A percentile compares a stretch with the other conserved stretches of the same genome.
Conservation (phyloP, 2,888 invertebrate species). For the Cybosia mesomella region DNA sequence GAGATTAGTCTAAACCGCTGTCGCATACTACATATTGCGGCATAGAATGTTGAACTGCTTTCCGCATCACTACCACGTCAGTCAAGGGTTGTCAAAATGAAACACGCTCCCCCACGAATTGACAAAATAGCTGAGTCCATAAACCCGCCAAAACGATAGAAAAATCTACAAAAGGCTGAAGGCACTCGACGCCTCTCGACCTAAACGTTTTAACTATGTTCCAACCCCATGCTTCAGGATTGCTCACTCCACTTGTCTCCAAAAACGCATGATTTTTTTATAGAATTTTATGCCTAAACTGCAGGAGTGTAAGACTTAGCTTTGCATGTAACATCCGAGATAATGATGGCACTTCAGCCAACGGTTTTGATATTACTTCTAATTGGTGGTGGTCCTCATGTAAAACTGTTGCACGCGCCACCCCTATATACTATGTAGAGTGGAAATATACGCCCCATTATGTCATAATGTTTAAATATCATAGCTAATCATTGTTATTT, state of each 20-base stretch:
- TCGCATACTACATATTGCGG: constrained; percentile 29
- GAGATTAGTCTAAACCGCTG: neutral
- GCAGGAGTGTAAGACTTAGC: constrained; percentile 65
- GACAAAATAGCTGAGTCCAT: constrained; percentile 81
- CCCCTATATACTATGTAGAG: constrained; percentile 67
- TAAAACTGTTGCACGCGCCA: constrained; percentile 85
- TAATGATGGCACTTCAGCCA: constrained; percentile 85
- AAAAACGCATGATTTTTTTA: constrained; percentile 80
- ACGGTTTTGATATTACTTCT: constrained; percentile 83
- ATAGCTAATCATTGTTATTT: constrained; percentile 15
- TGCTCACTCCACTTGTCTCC: constrained; percentile 87
- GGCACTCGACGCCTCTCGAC: constrained; percentile 79
- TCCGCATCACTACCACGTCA: constrained; percentile 57
- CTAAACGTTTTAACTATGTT: constrained; percentile 87
- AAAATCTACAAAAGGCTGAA: constrained; percentile 83
- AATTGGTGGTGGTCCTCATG: constrained; percentile 83
- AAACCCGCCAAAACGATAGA: constrained; percentile 80
- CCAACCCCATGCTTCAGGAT: constrained; percentile 83
- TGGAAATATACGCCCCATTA: constrained; percentile 37
- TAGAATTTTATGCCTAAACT: constrained; percentile 73
- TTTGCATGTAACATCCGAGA: constrained; percentile 70
- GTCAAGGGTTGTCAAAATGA: constrained; percentile 77
- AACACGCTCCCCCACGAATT: constrained; percentile 75
- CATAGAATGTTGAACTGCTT: constrained; percentile 58
- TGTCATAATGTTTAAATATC: constrained; percentile 24